Evolutionary conservation across 1,140 invertebrate species (phyloP).

Genomic region (Coenobita brevimanus): DNA sequence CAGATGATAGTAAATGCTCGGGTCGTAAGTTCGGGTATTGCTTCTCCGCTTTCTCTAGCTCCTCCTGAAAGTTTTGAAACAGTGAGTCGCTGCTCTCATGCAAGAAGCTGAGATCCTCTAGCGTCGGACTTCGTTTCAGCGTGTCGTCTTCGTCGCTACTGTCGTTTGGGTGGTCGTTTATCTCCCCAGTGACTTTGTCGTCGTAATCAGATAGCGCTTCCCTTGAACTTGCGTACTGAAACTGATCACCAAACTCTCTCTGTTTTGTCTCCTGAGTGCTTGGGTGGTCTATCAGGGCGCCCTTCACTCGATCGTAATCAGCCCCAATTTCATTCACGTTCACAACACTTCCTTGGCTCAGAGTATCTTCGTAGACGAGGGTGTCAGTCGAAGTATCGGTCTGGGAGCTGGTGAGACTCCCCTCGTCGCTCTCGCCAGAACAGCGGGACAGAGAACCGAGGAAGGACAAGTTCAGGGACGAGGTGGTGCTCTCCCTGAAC

Average conservation of each 20-base stretch:
- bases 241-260: too few species aligned
- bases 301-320: background rate
- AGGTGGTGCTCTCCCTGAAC: background rate
- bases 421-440: slow-evolving; percentile 46
- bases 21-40: slow-evolving; percentile 50
- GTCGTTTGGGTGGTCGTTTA: slow-evolving; percentile 38
- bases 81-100: slow-evolving; percentile 29
- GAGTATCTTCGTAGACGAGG: slow-evolving; percentile 19
- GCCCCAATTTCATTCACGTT: background rate
- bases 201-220: background rate
- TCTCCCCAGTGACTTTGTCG: background rate
- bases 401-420: slow-evolving; percentile 32
- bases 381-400: slow-evolving; percentile 53
- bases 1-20: slow-evolving; percentile 6
- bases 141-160: slow-evolving; percentile 23
- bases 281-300: background rate
- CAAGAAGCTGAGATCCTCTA: slow-evolving; percentile 21
- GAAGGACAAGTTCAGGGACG: background rate
- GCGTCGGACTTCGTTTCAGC: slow-evolving; percentile 16
- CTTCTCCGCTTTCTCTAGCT: slow-evolving; percentile 36
- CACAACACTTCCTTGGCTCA: background rate
- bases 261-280: too few species aligned
- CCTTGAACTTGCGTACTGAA: background rate
- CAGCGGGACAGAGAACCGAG: background rate
- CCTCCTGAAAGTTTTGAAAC: slow-evolving; percentile 49